Percentiles rank a stretch among this genome's conserved stretches.
Conservation (phyloP, 30 jellyfish, hydroid and myxozoan genomes). For the Turritopsis rubra region DNA sequence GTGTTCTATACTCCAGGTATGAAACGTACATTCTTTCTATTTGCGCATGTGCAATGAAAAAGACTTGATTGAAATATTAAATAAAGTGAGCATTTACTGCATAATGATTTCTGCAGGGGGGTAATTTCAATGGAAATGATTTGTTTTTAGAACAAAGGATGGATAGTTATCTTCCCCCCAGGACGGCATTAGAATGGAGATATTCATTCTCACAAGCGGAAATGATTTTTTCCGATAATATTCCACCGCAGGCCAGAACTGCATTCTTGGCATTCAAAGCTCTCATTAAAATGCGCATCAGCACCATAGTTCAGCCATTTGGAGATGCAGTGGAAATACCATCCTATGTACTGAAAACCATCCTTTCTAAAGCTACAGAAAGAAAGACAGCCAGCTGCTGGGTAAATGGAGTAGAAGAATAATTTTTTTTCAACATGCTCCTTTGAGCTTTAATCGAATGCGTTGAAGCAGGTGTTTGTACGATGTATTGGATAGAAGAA, state of each 20-base stretch:
- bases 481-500: background rate
- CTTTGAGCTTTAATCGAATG: background rate
- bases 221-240: constrained; percentile 23
- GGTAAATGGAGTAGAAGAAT: background rate
- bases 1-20: constrained; percentile 21
- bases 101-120: background rate
- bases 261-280: constrained; percentile 45
- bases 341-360: constrained; percentile 22
- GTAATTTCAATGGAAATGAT: background rate
- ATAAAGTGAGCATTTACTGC: background rate
- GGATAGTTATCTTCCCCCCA: constrained; percentile 20
- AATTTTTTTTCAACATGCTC: background rate
- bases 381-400: background rate
- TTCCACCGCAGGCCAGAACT: constrained; percentile 23
- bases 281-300: constrained; percentile 18
- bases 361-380: constrained; percentile 22
- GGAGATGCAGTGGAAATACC: background rate
- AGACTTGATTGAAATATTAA: background rate
- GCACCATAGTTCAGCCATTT: background rate
- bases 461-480: background rate
- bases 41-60: background rate
- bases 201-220: constrained; percentile 45
- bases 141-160: constrained; percentile 20
- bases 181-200: constrained; percentile 50
- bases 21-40: too few relatives aligned